Percentiles rank a stretch among this genome's conserved stretches.
Evolutionary conservation across 2,797 vertebrate species (phyloP).

Genomic region (Masticophis lateralis): DNA sequence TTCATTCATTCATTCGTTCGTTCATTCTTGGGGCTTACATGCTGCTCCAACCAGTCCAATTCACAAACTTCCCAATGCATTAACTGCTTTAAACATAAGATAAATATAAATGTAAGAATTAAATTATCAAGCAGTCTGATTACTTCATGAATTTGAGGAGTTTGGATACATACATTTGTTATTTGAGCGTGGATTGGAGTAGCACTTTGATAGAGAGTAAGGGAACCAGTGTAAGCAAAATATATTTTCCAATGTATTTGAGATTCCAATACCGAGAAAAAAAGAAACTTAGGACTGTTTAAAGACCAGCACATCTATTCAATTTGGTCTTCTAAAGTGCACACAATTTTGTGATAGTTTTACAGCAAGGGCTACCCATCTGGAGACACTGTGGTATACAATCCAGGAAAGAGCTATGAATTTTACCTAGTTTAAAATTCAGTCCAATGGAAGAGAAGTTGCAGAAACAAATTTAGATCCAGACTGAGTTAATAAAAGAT

Average conservation of each 20-base stretch:
- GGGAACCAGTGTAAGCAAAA: neutral
- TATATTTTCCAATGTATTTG: neutral
- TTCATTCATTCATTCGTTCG: neutral
- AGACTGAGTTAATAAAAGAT: neutral
- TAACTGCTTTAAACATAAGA: neutral
- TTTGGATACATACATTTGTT: neutral
- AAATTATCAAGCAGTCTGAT: neutral
- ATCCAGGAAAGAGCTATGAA: neutral
- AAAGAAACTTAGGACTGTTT: neutral
- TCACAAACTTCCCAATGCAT: neutral
- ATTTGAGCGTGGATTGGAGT: neutral
- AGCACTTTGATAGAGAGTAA: neutral
- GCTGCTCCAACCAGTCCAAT: neutral
- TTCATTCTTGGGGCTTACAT: neutral
- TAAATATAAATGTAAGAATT: neutral
- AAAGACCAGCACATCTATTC: neutral
- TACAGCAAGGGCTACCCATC: neutral
- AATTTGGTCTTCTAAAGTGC: neutral
- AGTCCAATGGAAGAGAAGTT: neutral
- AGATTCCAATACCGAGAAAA: neutral
- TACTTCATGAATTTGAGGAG: neutral
- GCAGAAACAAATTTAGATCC: neutral
- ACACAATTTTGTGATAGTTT: neutral
- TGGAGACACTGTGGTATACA: neutral
- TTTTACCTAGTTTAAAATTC: neutral